Conservation (phyloP, 1,140 invertebrate genomes). For the Tetramorium parvispinum region DNA sequence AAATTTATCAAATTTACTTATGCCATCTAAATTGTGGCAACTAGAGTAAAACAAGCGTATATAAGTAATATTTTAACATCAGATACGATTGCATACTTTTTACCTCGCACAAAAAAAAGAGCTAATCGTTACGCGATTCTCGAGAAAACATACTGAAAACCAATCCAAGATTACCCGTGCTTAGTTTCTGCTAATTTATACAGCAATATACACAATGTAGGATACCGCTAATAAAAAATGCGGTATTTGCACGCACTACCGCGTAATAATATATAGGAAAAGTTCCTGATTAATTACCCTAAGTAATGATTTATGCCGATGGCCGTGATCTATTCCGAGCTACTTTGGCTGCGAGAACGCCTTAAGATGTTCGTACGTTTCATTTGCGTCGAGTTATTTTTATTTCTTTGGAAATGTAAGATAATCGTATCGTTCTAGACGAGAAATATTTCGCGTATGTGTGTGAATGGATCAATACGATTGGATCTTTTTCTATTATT, state of each 20-base stretch:
- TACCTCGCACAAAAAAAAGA: neutral
- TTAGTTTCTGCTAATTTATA: constrained; percentile 36
- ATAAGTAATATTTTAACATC: neutral
- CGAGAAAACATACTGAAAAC: neutral
- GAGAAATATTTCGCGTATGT: constrained; percentile 15
- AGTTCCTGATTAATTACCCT: constrained; percentile 31
- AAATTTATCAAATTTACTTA: constrained; percentile 21
- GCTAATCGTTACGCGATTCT: neutral
- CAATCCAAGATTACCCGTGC: neutral
- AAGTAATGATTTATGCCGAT: constrained; percentile 11
- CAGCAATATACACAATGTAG: constrained; percentile 9
- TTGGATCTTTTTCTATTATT: constrained; percentile 14
- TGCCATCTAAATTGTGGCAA: neutral
- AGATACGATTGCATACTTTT: neutral
- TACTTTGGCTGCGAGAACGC: constrained; percentile 32
- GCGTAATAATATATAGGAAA: constrained; percentile 2
- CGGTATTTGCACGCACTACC: neutral
- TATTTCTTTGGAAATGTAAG: neutral
- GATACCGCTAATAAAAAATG: constrained; percentile 33
- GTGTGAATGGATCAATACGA: neutral
- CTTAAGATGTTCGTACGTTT: constrained; percentile 29
- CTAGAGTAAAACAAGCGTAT: constrained; percentile 22
- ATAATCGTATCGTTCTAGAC: constrained; percentile 27
- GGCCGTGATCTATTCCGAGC: constrained; percentile 32
- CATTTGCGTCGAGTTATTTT: constrained; percentile 40